Evolutionary conservation across 2,797 vertebrate species (phyloP).

Genomic region (Enteromius argenteus): DNA sequence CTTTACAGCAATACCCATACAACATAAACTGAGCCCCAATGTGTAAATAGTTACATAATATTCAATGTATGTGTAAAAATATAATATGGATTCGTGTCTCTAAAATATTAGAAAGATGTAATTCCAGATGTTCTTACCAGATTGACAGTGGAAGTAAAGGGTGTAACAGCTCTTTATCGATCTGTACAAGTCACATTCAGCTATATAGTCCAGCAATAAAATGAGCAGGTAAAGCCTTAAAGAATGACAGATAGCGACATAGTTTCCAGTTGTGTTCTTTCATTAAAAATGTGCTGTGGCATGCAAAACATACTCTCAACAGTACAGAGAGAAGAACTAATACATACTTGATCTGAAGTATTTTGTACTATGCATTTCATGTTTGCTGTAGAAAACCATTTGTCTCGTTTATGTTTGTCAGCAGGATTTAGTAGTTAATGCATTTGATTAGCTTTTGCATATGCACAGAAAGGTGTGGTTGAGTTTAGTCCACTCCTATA

Average conservation of each 20-base stretch:
- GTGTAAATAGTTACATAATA: constrained; percentile 14
- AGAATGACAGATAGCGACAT: too few relatives aligned
- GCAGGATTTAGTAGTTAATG: background rate
- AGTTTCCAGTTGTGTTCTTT: background rate
- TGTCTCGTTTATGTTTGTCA: background rate
- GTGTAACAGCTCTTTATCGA: background rate
- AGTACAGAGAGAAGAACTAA: background rate
- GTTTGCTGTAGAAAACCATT: background rate
- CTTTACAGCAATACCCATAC: constrained; percentile 16
- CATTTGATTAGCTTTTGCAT: background rate
- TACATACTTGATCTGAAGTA: background rate
- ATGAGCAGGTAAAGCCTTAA: background rate
- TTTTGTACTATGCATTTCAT: constrained; percentile 37
- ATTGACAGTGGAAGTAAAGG: background rate
- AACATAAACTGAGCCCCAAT: background rate
- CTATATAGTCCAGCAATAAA: constrained; percentile 17
- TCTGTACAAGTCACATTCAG: constrained; percentile 14
- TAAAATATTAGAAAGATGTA: constrained; percentile 4
- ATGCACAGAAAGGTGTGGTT: constrained; percentile 26
- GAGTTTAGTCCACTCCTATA: background rate
- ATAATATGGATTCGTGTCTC: background rate
- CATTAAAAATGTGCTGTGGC: constrained; percentile 16
- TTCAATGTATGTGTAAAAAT: background rate
- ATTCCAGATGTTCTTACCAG: background rate
- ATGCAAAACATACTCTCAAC: constrained; percentile 14